Percentiles rank a stretch among this genome's conserved stretches.
These are phyloP conservation scores for Pantelozetes paolii DNA, from an alignment of 2,888 invertebrate species.

Conservation along the genomic window DNA sequence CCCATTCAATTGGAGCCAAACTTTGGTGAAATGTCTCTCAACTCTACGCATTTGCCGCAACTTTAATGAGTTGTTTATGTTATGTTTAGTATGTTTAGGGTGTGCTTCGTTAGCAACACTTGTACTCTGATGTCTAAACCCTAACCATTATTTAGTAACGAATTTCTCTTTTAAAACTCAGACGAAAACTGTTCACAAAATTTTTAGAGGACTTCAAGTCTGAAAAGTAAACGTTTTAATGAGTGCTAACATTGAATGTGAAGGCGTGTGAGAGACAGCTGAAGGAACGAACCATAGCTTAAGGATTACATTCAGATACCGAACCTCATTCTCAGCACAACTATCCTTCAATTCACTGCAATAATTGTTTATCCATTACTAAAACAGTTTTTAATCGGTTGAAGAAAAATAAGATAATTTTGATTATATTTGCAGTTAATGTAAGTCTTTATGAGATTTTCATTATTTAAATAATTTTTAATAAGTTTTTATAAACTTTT, in stretches of 20 bases:
- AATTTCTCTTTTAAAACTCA: too few relatives aligned
- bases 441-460: neutral
- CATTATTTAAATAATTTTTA: neutral
- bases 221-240: neutral
- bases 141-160: neutral
- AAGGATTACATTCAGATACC: neutral
- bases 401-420: too few relatives aligned
- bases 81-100: slow-evolving; percentile 1
- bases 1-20: neutral
- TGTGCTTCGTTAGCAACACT: slow-evolving; percentile 35
- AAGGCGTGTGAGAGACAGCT: slow-evolving; percentile 14
- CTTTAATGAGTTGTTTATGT: slow-evolving; percentile 33
- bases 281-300: neutral
- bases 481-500: neutral
- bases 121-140: neutral
- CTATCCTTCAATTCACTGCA: neutral
- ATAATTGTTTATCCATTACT: too few relatives aligned
- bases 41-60: slow-evolving; percentile 6
- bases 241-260: slow-evolving; percentile 1
- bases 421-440: neutral
- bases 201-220: slow-evolving; percentile 4
- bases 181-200: too few relatives aligned
- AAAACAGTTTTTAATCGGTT: too few relatives aligned
- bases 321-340: neutral
- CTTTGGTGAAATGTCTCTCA: neutral